phyloP scores from a whole-genome alignment of 2,888 invertebrate species.

The Aromia moschata region DNA sequence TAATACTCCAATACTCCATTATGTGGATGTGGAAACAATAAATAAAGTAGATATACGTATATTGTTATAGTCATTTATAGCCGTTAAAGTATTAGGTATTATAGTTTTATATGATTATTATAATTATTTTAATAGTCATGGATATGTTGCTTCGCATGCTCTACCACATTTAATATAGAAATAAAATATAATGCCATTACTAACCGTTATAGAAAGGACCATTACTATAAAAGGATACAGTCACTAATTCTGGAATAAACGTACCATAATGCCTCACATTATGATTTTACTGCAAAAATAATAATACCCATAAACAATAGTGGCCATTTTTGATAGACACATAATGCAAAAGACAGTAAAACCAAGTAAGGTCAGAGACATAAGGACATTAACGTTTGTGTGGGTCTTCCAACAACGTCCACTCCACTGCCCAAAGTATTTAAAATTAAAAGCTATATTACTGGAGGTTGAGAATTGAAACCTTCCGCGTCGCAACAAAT shows the following conservation, averaged over 20 bases:
- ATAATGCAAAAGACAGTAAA: slow-evolving; percentile 2
- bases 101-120: too few relatives aligned
- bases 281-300: neutral
- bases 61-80: too few relatives aligned
- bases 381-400: neutral
- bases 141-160: neutral
- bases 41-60: too few relatives aligned
- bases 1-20: too few relatives aligned
- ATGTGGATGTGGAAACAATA: too few relatives aligned
- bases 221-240: slow-evolving; percentile 2
- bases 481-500: too few relatives aligned
- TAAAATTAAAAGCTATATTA: too few relatives aligned
- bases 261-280: neutral
- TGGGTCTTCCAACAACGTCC: too few relatives aligned
- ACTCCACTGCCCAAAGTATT: too few relatives aligned
- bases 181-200: neutral
- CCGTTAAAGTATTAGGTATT: too few relatives aligned
- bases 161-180: neutral
- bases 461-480: too few relatives aligned
- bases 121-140: too few relatives aligned
- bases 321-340: neutral
- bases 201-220: neutral
- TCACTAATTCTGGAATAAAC: slow-evolving; percentile 2
- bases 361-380: slow-evolving; percentile 10
- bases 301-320: neutral